Base-by-base conservation (phyloP, 2,888 invertebrate genomes). In the Nesidiocoris tenuis region DNA sequence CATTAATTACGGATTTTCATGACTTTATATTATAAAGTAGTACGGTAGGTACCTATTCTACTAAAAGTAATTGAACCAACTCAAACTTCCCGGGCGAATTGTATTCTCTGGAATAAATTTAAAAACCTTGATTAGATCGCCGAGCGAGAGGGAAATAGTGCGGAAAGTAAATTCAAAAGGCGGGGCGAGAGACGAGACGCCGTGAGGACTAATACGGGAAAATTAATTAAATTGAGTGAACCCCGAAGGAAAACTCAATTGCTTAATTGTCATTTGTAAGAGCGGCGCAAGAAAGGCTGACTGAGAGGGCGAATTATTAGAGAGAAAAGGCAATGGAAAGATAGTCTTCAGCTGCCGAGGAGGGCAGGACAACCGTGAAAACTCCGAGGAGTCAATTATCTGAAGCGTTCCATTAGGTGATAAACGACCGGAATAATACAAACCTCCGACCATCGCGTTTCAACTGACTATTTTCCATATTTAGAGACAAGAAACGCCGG, bases 161-260 rank as follows among this genome's bases (percentile, higher is more conserved):
- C 12, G 39, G 12, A 39, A 39, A 39, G 39, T 12, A 12, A 39
- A 7, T 7, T 39, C 12, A 39, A 39, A 39, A 39, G 12, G 39
- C 3, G 39, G 5, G 39, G n/a, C 12, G 5, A 39, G 39, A 39
- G 39, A 39, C 39, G 39, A 39, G 39, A 39, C 39, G 61, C 54
- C 61, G 25, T 72, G 61, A 70, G 57, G 72, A 61, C 72, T 72
- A 72, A 72, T 72, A 72, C 72, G 61, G 63, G 72, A 61, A 72
- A 72, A 72, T 72, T 72, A 72, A 72, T 72, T 72, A 72, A 72
- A 72, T 72, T 72, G 72, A 72, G 72, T 72, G 72, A 72, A 61
- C 72, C 72, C 72, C 63, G 72, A 72, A 72, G 72, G 72, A 72
- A 72, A 72, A 72, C 72, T 72, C 72, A 72, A 72, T 72, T 72